Percentiles rank a stretch among this genome's conserved stretches.
Evolutionary conservation across 2,888 invertebrate genomes (phyloP).

Genomic region (Eristalinus sepulchralis): DNA sequence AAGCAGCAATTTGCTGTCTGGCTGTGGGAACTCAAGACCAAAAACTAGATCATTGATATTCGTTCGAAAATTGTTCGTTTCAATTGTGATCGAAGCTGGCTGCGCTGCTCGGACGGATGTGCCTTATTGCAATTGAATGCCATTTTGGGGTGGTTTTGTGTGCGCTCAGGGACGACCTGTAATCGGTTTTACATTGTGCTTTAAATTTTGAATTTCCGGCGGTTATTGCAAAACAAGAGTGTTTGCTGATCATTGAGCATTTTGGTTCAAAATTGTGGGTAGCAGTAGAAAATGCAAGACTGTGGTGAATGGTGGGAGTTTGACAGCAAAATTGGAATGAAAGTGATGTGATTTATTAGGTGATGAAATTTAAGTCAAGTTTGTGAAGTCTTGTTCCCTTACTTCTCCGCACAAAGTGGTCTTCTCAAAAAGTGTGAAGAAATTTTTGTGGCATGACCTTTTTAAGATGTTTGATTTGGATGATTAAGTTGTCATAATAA

Average conservation of each 20-base stretch:
- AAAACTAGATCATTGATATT: constrained; percentile 12
- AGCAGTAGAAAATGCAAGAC: too few relatives aligned
- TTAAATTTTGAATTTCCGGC: not conserved
- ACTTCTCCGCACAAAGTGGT: too few relatives aligned
- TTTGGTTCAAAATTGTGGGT: too few relatives aligned
- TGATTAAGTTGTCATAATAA: too few relatives aligned
- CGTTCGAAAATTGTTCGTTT: not conserved
- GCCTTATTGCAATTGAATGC: not conserved
- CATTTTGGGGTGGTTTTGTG: not conserved
- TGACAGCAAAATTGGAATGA: too few relatives aligned
- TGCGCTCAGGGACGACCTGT: not conserved
- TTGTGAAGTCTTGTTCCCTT: too few relatives aligned
- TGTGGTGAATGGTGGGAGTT: too few relatives aligned
- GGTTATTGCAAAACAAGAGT: not conserved
- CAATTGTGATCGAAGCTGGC: not conserved
- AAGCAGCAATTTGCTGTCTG: not conserved
- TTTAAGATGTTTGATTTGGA: too few relatives aligned
- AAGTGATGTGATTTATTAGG: too few relatives aligned
- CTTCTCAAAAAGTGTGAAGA: too few relatives aligned
- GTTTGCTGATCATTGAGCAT: not conserved
- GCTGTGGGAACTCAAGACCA: not conserved
- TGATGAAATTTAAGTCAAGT: too few relatives aligned
- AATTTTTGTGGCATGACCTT: too few relatives aligned
- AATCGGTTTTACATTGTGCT: not conserved
- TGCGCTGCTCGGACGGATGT: not conserved